Evolutionary conservation across 2,888 invertebrate species (phyloP), one percentile per base, ranked within the genome.

Genomic region (Orthosia cruda): DNA sequence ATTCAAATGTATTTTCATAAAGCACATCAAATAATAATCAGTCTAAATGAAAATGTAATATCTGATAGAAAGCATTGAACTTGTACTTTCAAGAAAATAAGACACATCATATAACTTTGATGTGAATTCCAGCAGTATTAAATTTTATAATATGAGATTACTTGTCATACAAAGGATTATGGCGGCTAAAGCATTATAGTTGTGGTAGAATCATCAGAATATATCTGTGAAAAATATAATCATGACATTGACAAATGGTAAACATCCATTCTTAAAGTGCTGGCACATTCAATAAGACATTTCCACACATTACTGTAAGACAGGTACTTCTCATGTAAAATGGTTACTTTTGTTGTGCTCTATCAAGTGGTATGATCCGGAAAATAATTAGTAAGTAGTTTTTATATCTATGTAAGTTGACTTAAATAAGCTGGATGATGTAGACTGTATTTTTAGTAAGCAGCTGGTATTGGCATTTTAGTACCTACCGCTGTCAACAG

Each of bases 201-300:
- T 83, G 67, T 81, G 80, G 67, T 85, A 83, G 74, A 87, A 86
- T 87, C 79, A 87, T 88, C 80, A n/a, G n/a, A n/a, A n/a, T 80
- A 85, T 88, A 87, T 83, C 84, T 87, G 80, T 88, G 88, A 88
- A 89, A 89, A 91, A 91, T 88, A 89, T 84, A 84, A 91, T 90
- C 80, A 80, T 89, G 93, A 93, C 93, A 80, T 92, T 93, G 94
- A 94, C 89, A 91, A 93, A 94, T 94, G 92, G 90, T 91, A 86
- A 90, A 93, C 90, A 91, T 91, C 92, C 93, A 93, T 93, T 93
- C 92, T 90, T 88, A 91, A 92, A 93, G 93, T 93, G 92, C 92
- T 91, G 86, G 87, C 83, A 88, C 87, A 88, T 91, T 89, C 89
- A 89, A 91, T 91, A 89, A 85, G 85, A 89, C 87, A 89, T 90